These are phyloP conservation scores for Sebastes steindachneri DNA, from an alignment of 2,797 vertebrate genomes.

Conservation along the genomic window DNA sequence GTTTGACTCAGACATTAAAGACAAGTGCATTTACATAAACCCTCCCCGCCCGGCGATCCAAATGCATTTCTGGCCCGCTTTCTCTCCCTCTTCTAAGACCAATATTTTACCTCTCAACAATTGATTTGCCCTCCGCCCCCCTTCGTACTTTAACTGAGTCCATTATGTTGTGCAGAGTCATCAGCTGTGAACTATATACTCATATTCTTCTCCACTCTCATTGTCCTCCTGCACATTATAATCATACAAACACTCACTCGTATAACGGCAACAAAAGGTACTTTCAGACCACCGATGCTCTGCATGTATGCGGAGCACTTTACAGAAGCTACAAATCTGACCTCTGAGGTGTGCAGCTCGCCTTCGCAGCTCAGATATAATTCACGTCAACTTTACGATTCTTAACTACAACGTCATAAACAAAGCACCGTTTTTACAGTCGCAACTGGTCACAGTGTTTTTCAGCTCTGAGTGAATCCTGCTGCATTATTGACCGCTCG, in stretches of 20 bases:
- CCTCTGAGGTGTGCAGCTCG: background rate
- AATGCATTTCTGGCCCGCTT: slow-evolving; percentile 49
- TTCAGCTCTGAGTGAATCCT: slow-evolving; percentile 17
- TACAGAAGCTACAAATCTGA: background rate
- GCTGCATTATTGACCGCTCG: slow-evolving; percentile 21
- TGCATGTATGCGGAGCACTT: background rate
- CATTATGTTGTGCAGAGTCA: slow-evolving; percentile 78
- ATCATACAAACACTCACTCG: background rate
- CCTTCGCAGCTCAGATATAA: background rate
- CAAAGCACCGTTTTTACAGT: slow-evolving; percentile 24
- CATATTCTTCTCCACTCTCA: slow-evolving; percentile 24
- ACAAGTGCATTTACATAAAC: slow-evolving; percentile 18
- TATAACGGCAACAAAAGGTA: background rate
- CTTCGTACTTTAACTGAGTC: slow-evolving; percentile 54
- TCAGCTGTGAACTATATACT: slow-evolving; percentile 54
- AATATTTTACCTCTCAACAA: slow-evolving; percentile 64
- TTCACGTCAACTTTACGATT: background rate
- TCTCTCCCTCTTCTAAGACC: slow-evolving; percentile 36
- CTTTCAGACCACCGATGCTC: background rate
- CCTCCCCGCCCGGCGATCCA: background rate
- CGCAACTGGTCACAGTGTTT: background rate
- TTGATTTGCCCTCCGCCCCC: slow-evolving; percentile 64
- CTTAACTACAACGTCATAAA: slow-evolving; percentile 23
- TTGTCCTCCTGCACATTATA: background rate
- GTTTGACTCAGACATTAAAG: slow-evolving; percentile 28